A percentile compares a stretch with the other conserved stretches of the same genome.
Evolutionary conservation across 2,113 vertebrate genomes (phyloP).

Genomic region (Pantherophis guttatus): DNA sequence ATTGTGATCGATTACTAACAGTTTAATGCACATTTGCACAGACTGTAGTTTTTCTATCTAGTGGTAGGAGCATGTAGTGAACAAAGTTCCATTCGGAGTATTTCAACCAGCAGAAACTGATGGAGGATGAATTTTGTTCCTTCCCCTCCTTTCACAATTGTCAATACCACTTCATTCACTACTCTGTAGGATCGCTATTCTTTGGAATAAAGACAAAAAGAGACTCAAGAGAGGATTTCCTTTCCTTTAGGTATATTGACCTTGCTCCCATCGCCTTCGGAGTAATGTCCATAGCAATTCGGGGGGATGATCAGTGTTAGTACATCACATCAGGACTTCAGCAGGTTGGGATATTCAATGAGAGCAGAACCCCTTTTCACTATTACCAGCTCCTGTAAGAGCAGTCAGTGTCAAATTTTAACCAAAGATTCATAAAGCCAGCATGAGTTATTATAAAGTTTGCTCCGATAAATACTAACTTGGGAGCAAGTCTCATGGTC

Average conservation of each 20-base stretch:
- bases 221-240: background rate
- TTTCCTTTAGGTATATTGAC: background rate
- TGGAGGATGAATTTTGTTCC: background rate
- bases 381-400: background rate
- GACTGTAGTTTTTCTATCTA: background rate
- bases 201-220: background rate
- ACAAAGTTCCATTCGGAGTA: background rate
- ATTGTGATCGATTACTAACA: background rate
- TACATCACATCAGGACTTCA: background rate
- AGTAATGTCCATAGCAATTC: background rate
- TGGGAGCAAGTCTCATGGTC: background rate
- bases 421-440: background rate
- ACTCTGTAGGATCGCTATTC: background rate
- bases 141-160: no score
- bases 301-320: background rate
- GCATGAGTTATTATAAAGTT: background rate
- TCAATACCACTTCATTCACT: background rate
- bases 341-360: background rate
- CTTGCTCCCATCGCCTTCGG: background rate
- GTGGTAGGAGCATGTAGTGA: background rate
- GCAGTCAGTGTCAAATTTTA: background rate
- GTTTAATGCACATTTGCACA: background rate
- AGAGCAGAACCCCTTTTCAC: background rate
- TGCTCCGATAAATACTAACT: background rate
- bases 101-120: background rate